These are phyloP conservation scores for Oenanthe oenanthe DNA, from an alignment of 2,113 vertebrate species.

Conservation along the genomic window DNA sequence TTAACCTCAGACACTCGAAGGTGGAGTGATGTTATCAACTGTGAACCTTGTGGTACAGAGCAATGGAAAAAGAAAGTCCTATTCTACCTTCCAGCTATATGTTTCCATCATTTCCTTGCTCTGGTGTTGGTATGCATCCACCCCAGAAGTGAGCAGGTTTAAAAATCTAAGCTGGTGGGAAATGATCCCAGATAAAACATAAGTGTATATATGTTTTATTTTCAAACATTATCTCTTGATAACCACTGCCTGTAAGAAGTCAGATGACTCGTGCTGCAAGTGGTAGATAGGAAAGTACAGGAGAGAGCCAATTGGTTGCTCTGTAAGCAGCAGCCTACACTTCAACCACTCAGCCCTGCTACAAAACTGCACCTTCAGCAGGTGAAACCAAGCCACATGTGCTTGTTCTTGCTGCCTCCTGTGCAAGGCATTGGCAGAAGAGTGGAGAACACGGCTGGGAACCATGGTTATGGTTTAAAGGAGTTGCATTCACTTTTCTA, in stretches of 20 bases:
- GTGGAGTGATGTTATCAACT: neutral
- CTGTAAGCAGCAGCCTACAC: fast-evolving
- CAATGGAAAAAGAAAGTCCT: neutral
- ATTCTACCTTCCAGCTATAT: neutral
- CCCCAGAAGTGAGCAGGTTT: neutral
- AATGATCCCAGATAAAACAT: neutral
- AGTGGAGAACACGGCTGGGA: neutral
- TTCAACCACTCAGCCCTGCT: neutral
- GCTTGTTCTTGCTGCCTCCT: neutral
- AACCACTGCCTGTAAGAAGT: neutral
- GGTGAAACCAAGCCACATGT: neutral
- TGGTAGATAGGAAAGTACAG: neutral
- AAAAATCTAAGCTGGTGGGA: neutral
- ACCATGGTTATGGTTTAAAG: neutral
- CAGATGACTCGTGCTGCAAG: neutral
- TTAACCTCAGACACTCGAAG: neutral
- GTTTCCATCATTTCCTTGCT: neutral
- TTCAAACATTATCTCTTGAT: neutral
- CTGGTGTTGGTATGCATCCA: neutral
- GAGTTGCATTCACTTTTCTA: neutral
- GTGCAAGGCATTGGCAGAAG: neutral
- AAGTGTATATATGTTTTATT: fast-evolving
- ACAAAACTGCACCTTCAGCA: neutral
- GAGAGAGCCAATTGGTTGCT: neutral
- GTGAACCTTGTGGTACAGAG: neutral